Conservation (phyloP, 2,888 invertebrate species). For the Athripsodes cinereus region DNA sequence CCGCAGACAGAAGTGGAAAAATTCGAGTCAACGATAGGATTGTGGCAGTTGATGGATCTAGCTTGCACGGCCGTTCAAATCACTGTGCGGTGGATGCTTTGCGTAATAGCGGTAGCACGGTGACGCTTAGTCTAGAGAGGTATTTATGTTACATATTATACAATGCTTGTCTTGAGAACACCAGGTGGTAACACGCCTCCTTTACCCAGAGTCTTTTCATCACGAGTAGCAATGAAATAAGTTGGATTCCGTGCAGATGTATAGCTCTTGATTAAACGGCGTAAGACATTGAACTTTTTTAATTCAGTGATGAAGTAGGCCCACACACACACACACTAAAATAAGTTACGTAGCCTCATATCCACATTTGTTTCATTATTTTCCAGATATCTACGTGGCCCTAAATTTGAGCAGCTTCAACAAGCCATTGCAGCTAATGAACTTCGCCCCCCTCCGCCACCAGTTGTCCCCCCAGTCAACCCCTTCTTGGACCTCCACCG, state of each 20-base stretch:
- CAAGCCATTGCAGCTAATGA: constrained; percentile 82
- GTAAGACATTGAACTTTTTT: too few species aligned
- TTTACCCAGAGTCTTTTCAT: too few species aligned
- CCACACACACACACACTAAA: too few species aligned
- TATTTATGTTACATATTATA: too few species aligned
- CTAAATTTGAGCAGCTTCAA: constrained; percentile 82
- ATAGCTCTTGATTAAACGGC: too few species aligned
- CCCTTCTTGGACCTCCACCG: constrained; percentile 53
- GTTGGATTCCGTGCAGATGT: too few species aligned
- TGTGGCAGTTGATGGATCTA: constrained; percentile 93
- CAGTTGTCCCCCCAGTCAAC: constrained; percentile 51
- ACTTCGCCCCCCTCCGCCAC: constrained; percentile 52
- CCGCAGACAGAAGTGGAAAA: constrained; percentile 87
- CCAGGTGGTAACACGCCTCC: too few species aligned
- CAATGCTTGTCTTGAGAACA: too few species aligned
- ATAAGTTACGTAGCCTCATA: neutral
- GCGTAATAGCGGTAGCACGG: constrained; percentile 87
- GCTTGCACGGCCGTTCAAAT: constrained; percentile 92
- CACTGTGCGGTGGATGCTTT: constrained; percentile 96
- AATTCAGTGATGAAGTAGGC: neutral
- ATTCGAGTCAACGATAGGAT: constrained; percentile 98
- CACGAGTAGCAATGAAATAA: too few species aligned
- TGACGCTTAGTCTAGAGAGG: constrained; percentile 82
- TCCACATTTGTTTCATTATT: neutral
- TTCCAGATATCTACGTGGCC: constrained; percentile 71